Percentiles rank a stretch among this genome's conserved stretches.
phyloP scores from a whole-genome alignment of 2,113 vertebrate genomes.

The Peromyscus californicus region DNA sequence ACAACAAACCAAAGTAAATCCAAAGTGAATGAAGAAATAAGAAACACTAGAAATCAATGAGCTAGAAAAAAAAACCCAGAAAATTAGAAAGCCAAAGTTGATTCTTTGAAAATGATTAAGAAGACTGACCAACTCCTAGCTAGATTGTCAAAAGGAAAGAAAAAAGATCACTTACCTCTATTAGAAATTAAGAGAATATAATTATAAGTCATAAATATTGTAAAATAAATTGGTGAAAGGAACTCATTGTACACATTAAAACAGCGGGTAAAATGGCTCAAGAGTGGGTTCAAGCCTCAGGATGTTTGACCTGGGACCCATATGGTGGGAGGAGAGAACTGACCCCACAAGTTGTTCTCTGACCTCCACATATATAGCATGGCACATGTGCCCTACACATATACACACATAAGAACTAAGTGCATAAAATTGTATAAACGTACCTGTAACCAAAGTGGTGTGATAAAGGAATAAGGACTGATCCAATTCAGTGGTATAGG shows the following conservation, averaged over 20 bases:
- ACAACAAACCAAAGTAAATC: background rate
- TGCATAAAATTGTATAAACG: background rate
- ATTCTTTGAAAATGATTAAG: conserved; percentile 44
- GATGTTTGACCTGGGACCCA: background rate
- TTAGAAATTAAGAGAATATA: background rate
- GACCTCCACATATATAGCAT: background rate
- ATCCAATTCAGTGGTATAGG: background rate
- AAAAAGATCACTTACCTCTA: background rate
- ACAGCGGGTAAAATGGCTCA: background rate
- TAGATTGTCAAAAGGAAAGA: conserved; percentile 1
- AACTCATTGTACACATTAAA: conserved; percentile 4
- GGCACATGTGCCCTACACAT: background rate
- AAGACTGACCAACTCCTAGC: conserved; percentile 7
- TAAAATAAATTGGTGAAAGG: background rate
- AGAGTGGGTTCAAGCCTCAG: background rate
- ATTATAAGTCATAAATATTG: conserved; percentile 11
- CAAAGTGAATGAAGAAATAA: conserved; percentile 48
- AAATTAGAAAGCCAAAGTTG: conserved; percentile 48
- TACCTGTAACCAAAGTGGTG: conserved; percentile 20
- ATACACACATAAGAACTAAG: background rate
- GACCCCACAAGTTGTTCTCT: background rate
- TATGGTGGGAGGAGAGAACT: background rate
- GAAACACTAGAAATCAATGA: conserved; percentile 10
- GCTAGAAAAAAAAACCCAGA: conserved; percentile 26
- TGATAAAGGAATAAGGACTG: background rate